These are phyloP conservation scores for Aphyosemion australe DNA, from an alignment of 2,113 vertebrate genomes.

Conservation along the genomic window DNA sequence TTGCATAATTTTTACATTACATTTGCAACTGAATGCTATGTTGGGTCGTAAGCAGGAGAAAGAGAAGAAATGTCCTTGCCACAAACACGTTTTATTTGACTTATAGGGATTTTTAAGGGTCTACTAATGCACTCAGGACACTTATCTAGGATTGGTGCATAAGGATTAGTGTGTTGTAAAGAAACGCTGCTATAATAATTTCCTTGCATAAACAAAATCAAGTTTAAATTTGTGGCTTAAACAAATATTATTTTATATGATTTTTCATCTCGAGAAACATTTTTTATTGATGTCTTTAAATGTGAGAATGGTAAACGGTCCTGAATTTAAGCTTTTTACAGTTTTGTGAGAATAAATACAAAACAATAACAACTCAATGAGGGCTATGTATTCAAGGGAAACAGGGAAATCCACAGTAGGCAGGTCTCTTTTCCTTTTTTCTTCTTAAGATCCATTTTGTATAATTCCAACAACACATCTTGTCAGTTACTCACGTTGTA, in stretches of 20 bases:
- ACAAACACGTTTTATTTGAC: neutral
- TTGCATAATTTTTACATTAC: conserved; percentile 2
- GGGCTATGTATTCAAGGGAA: neutral
- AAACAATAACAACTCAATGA: neutral
- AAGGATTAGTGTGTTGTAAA: no score
- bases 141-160: no score
- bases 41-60: conserved; percentile 2
- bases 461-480: conserved; percentile 6
- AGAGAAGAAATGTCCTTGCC: neutral
- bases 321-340: conserved; percentile 1
- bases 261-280: no score
- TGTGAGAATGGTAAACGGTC: no score
- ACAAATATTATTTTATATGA: no score
- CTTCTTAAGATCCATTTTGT: neutral
- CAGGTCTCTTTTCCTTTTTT: neutral
- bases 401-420: conserved; percentile 6
- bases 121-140: no score
- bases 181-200: no score
- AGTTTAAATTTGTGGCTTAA: no score
- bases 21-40: conserved; percentile 1
- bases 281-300: no score
- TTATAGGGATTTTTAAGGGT: neutral
- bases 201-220: no score
- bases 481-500: conserved; percentile 90
- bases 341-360: neutral